phyloP scores from a whole-genome alignment of 2,888 invertebrate species.

The Drosophila mercatorum region DNA sequence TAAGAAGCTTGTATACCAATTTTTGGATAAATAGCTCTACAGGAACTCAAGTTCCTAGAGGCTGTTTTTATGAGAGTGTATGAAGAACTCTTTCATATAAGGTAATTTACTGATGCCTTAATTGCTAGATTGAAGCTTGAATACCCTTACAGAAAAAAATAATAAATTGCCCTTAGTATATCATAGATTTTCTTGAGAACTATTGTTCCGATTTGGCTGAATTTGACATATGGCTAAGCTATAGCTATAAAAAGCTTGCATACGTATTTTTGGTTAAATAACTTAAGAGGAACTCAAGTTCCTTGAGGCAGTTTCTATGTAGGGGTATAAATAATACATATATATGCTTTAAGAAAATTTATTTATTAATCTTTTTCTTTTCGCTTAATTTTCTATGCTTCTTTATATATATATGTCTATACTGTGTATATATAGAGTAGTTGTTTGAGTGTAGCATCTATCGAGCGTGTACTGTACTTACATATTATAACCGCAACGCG shows the following conservation, averaged over 20 bases:
- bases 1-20: too few relatives aligned
- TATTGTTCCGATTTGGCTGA: not conserved
- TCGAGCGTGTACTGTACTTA: constrained; percentile 38
- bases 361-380: not conserved
- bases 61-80: too few relatives aligned
- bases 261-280: not conserved
- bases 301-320: not conserved
- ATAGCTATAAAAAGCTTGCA: too few relatives aligned
- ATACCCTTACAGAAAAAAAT: not conserved
- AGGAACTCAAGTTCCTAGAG: too few relatives aligned
- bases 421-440: not conserved
- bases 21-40: too few relatives aligned
- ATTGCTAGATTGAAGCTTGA: not conserved
- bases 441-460: constrained; percentile 22
- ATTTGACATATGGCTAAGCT: not conserved
- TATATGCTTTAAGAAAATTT: not conserved
- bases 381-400: not conserved
- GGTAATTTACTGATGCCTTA: too few relatives aligned
- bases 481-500: constrained; percentile 5
- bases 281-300: not conserved
- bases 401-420: not conserved
- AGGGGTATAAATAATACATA: not conserved
- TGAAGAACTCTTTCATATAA: too few relatives aligned
- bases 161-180: not conserved
- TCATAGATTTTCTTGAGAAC: not conserved